Evolutionary conservation across 2,888 invertebrate species (phyloP), one percentile per base, ranked within the genome.

Genomic region (Erpobdella octoculata): DNA sequence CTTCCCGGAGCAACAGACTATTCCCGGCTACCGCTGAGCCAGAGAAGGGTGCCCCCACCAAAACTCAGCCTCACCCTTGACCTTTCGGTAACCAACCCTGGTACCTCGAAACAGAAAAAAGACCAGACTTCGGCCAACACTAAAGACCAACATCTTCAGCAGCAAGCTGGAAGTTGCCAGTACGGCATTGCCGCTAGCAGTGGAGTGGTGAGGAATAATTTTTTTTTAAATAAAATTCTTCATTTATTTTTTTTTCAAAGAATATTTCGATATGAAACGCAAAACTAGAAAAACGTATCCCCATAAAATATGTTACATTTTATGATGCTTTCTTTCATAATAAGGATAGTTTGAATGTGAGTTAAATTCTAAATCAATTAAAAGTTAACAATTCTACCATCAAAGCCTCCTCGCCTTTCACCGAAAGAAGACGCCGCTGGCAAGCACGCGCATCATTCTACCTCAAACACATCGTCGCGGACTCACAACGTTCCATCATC

Each of bases 41-140:
- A 76, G 71, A 72, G 76, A 37, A 67, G 76, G 25, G 71, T 72
- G 4, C 75, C 77, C 6, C 76, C 76, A 5, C 71, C 76, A 12
- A 76, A 73, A 64, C 74, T 77, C 68, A 77, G 76, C 61, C 71
- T 77, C 41, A 77, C 77, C 48, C 74, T 77, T 21, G 77, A 77
- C 72, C 73, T 77, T 28, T 77, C 77, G 41, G 73, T 76, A 36
- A 74, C 76, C 25, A 75, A 75, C 66, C 74, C 75, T 15, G 74
- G 74, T 36, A 73, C 58, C 18, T 38, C 41, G 38, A 41, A 64
- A 9, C 53, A 53, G 15, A 66, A 65, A 61, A 21, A 48, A 18
- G 67, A 71, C 31, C 58, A n/a, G 62, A 35, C 35, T 28, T 31
- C 36, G 31, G 31, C 46, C n/a, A 25, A 41, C 41, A n/a, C 9